These are phyloP conservation scores for Bathybates hornii DNA, from an alignment of 2,113 vertebrate species.

Conservation along the genomic window DNA sequence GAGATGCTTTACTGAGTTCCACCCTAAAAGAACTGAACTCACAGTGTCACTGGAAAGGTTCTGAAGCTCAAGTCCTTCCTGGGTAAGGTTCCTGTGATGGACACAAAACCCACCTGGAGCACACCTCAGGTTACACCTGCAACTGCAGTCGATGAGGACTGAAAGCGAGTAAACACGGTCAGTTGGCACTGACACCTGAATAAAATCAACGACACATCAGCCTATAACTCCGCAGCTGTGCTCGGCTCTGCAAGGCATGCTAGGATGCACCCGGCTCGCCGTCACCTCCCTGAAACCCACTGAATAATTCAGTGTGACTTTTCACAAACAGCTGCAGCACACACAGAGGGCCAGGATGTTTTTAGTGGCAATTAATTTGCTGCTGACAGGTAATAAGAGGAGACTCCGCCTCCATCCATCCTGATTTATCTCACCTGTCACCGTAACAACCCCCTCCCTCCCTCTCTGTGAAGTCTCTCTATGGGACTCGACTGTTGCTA, in stretches of 20 bases:
- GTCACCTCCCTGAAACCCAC: neutral
- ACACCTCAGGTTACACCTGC: neutral
- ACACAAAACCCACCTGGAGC: neutral
- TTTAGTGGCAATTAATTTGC: neutral
- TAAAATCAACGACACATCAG: neutral
- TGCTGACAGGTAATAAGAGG: neutral
- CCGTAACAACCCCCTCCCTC: neutral
- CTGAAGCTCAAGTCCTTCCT: neutral
- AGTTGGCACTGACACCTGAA: neutral
- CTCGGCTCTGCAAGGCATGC: neutral
- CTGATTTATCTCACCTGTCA: neutral
- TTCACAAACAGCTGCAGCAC: neutral
- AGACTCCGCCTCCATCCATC: neutral
- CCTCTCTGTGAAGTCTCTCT: neutral
- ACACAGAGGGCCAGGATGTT: neutral
- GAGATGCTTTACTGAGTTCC: neutral
- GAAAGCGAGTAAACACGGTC: neutral
- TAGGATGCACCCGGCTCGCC: neutral
- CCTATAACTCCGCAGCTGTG: neutral
- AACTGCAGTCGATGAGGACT: neutral
- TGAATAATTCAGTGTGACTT: neutral
- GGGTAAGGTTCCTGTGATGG: neutral
- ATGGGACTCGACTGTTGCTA: neutral
- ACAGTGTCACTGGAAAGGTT: neutral
- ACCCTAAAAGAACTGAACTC: neutral